Percentiles rank a stretch among this genome's conserved stretches.
phyloP scores from a whole-genome alignment of 2,113 vertebrate species.

The Gobio gobio region DNA sequence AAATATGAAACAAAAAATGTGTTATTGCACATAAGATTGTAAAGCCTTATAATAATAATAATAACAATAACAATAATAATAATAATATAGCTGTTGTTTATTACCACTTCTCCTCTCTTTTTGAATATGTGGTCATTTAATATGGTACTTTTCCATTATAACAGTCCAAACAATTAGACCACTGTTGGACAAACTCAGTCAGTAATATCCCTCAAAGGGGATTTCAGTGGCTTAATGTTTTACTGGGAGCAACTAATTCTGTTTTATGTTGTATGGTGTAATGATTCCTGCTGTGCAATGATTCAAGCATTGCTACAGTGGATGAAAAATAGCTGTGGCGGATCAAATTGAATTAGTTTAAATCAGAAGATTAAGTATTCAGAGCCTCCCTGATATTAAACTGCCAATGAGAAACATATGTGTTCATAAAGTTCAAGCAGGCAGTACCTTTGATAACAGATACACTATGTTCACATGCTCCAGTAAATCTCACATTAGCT shows the following conservation, averaged over 20 bases:
- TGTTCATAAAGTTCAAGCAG: conserved; percentile 23
- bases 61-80: too few species aligned
- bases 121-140: neutral
- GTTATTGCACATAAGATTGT: neutral
- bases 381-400: neutral
- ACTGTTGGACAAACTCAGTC: neutral
- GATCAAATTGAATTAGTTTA: neutral
- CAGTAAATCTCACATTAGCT: conserved; percentile 16
- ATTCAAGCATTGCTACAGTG: neutral
- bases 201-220: neutral
- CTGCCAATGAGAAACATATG: conserved; percentile 1
- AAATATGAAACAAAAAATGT: neutral
- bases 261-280: neutral
- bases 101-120: too few species aligned
- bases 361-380: neutral
- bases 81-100: too few species aligned
- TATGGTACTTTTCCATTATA: neutral
- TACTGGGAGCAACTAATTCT: neutral
- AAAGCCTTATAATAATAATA: neutral
- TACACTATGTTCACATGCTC: conserved; percentile 13
- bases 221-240: neutral
- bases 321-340: neutral
- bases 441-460: neutral
- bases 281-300: neutral
- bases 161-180: neutral